Percentiles rank a stretch among this genome's conserved stretches.
Evolutionary conservation across 2,113 vertebrate species (phyloP).

Genomic region (Suncus etruscus): DNA sequence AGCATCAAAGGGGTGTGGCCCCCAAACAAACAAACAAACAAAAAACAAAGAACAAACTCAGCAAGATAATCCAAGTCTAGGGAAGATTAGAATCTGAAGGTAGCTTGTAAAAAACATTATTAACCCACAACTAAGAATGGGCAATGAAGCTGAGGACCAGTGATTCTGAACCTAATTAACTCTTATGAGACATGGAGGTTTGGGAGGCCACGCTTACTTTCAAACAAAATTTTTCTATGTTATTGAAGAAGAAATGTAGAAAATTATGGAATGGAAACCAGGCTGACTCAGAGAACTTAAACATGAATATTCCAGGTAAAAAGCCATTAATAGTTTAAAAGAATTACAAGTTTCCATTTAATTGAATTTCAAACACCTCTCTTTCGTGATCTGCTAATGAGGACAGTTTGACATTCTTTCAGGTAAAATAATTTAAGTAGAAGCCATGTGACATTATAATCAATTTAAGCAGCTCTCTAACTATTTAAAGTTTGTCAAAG

Average conservation of each 20-base stretch:
- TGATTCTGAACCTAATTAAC: not conserved
- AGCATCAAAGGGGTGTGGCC: no score
- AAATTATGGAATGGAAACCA: not conserved
- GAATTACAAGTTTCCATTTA: conserved; percentile 71
- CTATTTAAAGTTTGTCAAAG: conserved; percentile 82
- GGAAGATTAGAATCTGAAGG: not conserved
- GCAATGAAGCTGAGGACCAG: not conserved
- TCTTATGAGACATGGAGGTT: not conserved
- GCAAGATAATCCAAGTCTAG: not conserved
- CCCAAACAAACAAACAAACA: no score
- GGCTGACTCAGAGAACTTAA: conserved; percentile 59
- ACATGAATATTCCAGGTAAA: conserved; percentile 73
- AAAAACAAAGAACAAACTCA: not conserved
- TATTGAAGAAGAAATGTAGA: conserved; percentile 42
- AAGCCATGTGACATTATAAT: conserved; percentile 81
- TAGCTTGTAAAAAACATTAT: not conserved
- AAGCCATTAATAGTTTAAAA: conserved; percentile 66
- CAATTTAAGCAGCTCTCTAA: conserved; percentile 83
- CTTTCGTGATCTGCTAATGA: conserved; percentile 80
- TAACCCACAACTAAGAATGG: not conserved
- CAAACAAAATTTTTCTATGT: conserved; percentile 16
- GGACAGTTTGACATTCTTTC: conserved; percentile 82
- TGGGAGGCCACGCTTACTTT: not conserved
- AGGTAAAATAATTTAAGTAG: conserved; percentile 82
- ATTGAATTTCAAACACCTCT: conserved; percentile 77